Evolutionary conservation across 2,797 vertebrate genomes (phyloP), one percentile per base, ranked within the genome.

Genomic region (Hypotaenidia philippensis): DNA sequence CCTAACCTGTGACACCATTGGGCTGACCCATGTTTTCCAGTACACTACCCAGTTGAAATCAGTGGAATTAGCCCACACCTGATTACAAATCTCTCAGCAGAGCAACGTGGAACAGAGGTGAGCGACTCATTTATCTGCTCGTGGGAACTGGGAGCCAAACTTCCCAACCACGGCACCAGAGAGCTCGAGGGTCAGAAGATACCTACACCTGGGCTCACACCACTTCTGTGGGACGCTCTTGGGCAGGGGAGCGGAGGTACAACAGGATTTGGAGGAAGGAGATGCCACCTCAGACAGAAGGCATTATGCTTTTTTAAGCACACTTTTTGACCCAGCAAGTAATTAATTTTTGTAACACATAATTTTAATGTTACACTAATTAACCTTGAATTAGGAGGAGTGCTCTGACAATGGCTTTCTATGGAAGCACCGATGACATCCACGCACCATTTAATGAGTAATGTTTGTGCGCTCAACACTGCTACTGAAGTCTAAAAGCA

Each of bases 281-380:
- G 93, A 96, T 25, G 47, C 41, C 5, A 89, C 93, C 87, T 81
- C 81, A 74, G 91, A 93, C 88, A 92, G 55, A 36, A 79, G 34
- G 66, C 57, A 83, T 70, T 77, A 81, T 16, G 82, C 90, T 96
- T 97, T 97, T 96, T 83, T 44, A 44, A 97, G 93, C 86, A 96
- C 34, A 32, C 71, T 89, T 98, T 97, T 90, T 97, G 97, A 98
- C 97, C 97, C 81, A 90, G 41, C 9, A 68, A 91, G 94, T 94
- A 97, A 98, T 98, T 97, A 97, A 98, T 97, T 98, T 97, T 95
- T 96, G 92, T 96, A 98, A 96, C 96, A 83, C 72, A 78, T 96
- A 97, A 97, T 98, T 97, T 97, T 97, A 97, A 97, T 95, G 96
- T 94, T 97, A 96, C 88, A 95, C 95, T 97, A 97, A 98, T 98